phyloP scores from a whole-genome alignment of 2,113 vertebrate genomes.

The Sitta europaea region DNA sequence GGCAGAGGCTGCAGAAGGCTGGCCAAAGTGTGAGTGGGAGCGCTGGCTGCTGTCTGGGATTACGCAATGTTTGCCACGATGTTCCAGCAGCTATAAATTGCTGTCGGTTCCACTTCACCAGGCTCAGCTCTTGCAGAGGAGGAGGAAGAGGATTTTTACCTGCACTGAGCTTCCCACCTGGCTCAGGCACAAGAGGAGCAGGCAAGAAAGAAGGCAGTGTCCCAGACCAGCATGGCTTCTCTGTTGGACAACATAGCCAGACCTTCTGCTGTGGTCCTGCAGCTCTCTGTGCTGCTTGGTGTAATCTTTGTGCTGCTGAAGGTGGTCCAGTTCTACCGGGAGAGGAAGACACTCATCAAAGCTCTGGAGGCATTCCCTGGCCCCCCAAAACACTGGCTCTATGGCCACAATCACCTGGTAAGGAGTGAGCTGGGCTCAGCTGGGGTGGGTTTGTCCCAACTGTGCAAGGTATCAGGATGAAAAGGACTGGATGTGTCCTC shows the following conservation, averaged over 20 bases:
- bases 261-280: not conserved
- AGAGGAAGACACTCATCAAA: constrained; percentile 44
- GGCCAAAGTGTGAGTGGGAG: not conserved
- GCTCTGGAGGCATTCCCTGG: constrained; percentile 72
- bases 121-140: not conserved
- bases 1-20: not conserved
- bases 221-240: not conserved
- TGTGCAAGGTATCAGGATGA: not conserved
- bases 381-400: constrained; percentile 71
- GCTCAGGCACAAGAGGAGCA: rapidly evolving
- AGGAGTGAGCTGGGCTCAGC: not conserved
- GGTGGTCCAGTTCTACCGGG: constrained; percentile 21
- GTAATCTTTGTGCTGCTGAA: constrained; percentile 61
- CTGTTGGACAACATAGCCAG: not conserved
- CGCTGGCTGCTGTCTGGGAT: not conserved
- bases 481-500: rapidly evolving
- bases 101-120: not conserved
- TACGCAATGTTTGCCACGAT: rapidly evolving
- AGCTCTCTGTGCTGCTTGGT: constrained; percentile 39
- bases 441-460: not conserved
- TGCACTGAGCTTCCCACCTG: not conserved
- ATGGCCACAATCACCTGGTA: constrained; percentile 75
- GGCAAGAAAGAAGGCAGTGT: not conserved
- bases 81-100: not conserved
- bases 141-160: not conserved